Evolutionary conservation across 2,888 invertebrate genomes (phyloP).

Genomic region (Tachina fera): DNA sequence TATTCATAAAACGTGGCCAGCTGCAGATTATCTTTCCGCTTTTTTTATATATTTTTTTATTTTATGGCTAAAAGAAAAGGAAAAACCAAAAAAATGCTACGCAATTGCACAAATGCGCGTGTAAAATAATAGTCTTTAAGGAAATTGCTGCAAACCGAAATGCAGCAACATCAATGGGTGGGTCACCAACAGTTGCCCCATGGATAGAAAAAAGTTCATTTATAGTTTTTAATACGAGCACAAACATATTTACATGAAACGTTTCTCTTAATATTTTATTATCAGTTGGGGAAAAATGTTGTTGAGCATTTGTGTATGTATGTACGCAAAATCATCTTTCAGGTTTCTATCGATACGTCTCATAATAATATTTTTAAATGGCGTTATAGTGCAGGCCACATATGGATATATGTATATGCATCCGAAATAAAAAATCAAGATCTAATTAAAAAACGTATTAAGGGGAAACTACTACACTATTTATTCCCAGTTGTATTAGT

Average conservation of each 20-base stretch:
- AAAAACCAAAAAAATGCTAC: conserved; percentile 50
- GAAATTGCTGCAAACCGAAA: conserved; percentile 46
- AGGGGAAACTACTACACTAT: no score
- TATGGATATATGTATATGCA: no score
- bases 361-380: no score
- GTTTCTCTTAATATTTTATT: neutral
- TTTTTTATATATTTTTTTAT: neutral
- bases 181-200: conserved; percentile 52
- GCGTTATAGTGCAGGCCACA: no score
- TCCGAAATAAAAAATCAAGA: no score
- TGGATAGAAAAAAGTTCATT: conserved; percentile 9
- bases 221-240: neutral
- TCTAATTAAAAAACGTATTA: no score
- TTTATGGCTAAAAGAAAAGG: conserved; percentile 13
- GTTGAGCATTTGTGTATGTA: neutral
- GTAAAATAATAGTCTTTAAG: conserved; percentile 52
- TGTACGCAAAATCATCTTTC: neutral
- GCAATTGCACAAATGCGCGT: conserved; percentile 68
- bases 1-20: conserved; percentile 66
- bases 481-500: no score
- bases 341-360: no score
- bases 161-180: conserved; percentile 55
- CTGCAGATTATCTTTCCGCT: conserved; percentile 65
- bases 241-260: neutral
- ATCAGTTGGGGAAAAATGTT: neutral